Evolutionary conservation across 2,797 vertebrate genomes (phyloP).

Genomic region (Sebastes minor): DNA sequence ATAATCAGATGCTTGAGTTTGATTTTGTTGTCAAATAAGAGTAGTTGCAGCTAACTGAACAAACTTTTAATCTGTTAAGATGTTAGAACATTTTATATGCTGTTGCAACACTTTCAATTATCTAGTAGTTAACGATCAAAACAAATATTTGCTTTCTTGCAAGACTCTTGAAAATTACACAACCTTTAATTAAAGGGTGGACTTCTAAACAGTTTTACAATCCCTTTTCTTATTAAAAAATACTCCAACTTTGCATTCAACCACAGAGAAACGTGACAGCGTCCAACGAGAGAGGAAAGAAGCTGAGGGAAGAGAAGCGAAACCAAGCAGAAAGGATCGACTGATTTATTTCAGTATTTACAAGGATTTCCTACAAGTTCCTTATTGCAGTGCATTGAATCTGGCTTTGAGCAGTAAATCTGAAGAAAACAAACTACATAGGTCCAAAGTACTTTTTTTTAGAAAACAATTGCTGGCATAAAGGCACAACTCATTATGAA

Average conservation of each 20-base stretch:
- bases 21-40: background rate
- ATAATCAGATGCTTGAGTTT: background rate
- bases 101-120: background rate
- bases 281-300: background rate
- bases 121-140: background rate
- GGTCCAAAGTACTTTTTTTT: constrained; percentile 24
- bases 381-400: constrained; percentile 75
- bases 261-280: background rate
- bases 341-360: constrained; percentile 84
- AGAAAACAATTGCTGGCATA: constrained; percentile 48
- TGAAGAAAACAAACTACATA: constrained; percentile 21
- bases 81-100: background rate
- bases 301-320: constrained; percentile 13
- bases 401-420: constrained; percentile 43
- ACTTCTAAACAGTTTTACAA: background rate
- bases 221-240: background rate
- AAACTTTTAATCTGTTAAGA: background rate
- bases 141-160: background rate
- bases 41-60: too few species aligned
- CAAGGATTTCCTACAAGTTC: constrained; percentile 78
- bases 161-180: background rate
- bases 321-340: constrained; percentile 40
- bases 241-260: background rate
- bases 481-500: constrained; percentile 67
- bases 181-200: background rate